Evolutionary conservation across 2,113 vertebrate genomes (phyloP).

Genomic region (Pogona vitticeps): DNA sequence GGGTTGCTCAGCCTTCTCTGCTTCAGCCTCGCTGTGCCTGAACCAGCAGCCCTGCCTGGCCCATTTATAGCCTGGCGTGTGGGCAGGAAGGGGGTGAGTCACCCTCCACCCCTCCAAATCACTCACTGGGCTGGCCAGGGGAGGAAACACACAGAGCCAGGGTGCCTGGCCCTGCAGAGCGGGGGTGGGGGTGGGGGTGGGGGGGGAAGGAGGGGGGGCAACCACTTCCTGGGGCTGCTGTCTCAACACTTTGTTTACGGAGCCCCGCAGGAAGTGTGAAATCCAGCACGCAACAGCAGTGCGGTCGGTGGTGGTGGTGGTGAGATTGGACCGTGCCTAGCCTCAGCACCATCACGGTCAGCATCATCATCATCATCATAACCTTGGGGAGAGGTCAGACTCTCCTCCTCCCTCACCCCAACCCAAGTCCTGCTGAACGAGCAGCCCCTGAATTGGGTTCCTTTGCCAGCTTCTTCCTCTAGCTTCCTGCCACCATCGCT

Average conservation of each 20-base stretch:
- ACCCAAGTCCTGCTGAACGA: no score
- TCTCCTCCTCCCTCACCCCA: neutral
- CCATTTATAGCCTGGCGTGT: slow-evolving; percentile 52
- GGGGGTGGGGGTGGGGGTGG: neutral
- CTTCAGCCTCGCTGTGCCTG: neutral
- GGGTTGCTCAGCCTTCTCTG: neutral
- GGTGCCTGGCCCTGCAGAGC: no score
- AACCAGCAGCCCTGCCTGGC: neutral
- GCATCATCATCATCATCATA: neutral
- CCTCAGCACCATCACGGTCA: neutral
- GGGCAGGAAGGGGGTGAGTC: slow-evolving; percentile 61
- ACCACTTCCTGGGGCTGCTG: slow-evolving; percentile 49
- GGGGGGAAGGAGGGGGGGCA: neutral
- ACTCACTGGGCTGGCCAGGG: slow-evolving; percentile 27
- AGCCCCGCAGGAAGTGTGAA: slow-evolving; percentile 22
- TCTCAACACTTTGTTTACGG: slow-evolving; percentile 73
- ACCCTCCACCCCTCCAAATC: slow-evolving; percentile 54
- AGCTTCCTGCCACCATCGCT: no score
- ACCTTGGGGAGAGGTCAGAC: neutral
- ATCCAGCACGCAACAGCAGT: accelerated
- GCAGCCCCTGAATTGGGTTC: no score
- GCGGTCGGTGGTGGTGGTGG: neutral
- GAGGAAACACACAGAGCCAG: neutral
- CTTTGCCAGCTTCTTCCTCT: no score
- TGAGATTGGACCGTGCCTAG: neutral